These are phyloP conservation scores for Diploptera punctata DNA, from an alignment of 2,888 invertebrate species.

Conservation along the genomic window DNA sequence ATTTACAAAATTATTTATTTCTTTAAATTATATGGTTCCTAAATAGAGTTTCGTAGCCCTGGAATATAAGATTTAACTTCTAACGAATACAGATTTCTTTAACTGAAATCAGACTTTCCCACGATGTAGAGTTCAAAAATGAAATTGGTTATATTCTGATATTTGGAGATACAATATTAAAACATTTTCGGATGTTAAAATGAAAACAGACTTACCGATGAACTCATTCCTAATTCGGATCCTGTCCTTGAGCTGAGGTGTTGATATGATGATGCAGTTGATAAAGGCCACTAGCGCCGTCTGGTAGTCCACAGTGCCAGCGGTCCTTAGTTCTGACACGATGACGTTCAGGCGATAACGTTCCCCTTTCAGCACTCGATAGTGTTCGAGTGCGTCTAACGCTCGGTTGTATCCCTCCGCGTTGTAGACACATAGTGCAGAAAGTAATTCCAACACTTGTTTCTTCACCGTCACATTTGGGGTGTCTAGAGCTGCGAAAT, in stretches of 20 bases:
- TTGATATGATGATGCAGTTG: constrained; percentile 94
- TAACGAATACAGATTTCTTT: no score
- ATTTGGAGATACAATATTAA: no score
- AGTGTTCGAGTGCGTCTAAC: constrained; percentile 89
- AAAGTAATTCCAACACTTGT: constrained; percentile 94
- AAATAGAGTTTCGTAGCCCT: no score
- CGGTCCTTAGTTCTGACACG: constrained; percentile 85
- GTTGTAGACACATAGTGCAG: constrained; percentile 93
- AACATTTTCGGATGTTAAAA: no score
- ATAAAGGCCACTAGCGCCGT: constrained; percentile 92
- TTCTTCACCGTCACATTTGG: constrained; percentile 92
- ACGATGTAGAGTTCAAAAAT: no score
- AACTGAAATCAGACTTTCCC: no score
- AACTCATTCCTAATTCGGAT: constrained; percentile 92
- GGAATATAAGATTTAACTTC: no score
- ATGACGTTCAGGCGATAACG: constrained; percentile 89
- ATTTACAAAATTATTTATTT: no score
- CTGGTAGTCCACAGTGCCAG: constrained; percentile 85
- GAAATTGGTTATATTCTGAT: no score
- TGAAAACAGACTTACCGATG: constrained; percentile 90
- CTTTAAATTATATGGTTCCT: no score
- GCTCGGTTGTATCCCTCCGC: constrained; percentile 87
- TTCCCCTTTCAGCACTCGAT: constrained; percentile 88
- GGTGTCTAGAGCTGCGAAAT: constrained; percentile 79
- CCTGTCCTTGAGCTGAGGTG: constrained; percentile 84